A percentile compares a stretch with the other conserved stretches of the same genome.
phyloP scores from a whole-genome alignment of 2,888 invertebrate species.

The Eugnorisma glareosa region DNA sequence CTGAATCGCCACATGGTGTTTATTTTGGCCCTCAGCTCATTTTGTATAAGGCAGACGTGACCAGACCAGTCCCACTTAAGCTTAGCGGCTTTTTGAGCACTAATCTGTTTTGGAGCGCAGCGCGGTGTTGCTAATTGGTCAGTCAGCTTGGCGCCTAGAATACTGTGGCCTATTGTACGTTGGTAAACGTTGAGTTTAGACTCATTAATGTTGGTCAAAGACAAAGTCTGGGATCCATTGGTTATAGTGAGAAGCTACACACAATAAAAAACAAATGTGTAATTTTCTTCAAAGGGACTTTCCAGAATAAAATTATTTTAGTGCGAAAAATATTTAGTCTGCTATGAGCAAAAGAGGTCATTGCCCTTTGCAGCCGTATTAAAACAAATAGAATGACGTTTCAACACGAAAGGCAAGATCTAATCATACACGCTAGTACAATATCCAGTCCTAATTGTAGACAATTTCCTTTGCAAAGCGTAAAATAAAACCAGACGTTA shows the following conservation, averaged over 20 bases:
- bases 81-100: background rate
- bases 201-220: background rate
- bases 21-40: background rate
- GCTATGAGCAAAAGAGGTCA: background rate
- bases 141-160: background rate
- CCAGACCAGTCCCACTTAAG: background rate
- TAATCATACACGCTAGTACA: conserved; percentile 20
- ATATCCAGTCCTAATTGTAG: conserved; percentile 28
- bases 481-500: conserved; percentile 24
- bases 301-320: background rate
- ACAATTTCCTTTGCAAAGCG: conserved; percentile 25
- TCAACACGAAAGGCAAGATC: conserved; percentile 44
- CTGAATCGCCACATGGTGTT: background rate
- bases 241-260: background rate
- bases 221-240: background rate
- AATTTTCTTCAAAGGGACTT: background rate
- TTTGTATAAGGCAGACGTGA: background rate
- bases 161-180: background rate
- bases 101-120: background rate
- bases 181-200: background rate
- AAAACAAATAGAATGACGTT: conserved; percentile 35
- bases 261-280: background rate
- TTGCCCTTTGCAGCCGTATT: background rate
- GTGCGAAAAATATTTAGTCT: background rate
- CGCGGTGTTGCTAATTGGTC: background rate